These are phyloP conservation scores for Scarus forsteni DNA, from an alignment of 2,797 vertebrate species.

Conservation along the genomic window DNA sequence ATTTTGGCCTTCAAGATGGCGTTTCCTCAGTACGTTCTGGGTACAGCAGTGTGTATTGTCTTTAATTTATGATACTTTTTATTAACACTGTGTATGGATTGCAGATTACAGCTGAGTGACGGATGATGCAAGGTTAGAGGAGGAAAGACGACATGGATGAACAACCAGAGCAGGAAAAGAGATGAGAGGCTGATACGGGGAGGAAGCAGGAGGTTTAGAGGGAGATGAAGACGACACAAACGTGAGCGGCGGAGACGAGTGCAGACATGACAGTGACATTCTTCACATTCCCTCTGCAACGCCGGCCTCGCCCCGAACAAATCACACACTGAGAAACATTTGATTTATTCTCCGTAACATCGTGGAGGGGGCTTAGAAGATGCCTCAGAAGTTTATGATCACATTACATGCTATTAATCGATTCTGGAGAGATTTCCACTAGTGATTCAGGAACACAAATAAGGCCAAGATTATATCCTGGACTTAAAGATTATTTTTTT, in stretches of 20 bases:
- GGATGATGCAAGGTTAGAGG: too few species aligned
- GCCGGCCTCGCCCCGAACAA: slow-evolving; percentile 30
- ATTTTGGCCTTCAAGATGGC: too few species aligned
- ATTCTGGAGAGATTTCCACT: too few species aligned
- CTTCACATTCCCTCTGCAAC: slow-evolving; percentile 35
- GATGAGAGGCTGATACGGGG: neutral
- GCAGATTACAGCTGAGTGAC: too few species aligned
- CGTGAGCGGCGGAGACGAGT: slow-evolving; percentile 43
- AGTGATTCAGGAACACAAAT: too few species aligned
- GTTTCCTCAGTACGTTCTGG: too few species aligned
- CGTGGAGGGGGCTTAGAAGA: neutral
- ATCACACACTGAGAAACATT: neutral
- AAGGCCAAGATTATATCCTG: too few species aligned
- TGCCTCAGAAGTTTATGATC: neutral
- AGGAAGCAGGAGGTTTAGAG: neutral
- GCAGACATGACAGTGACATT: slow-evolving; percentile 67
- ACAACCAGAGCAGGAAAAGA: neutral
- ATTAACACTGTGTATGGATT: too few species aligned
- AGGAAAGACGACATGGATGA: neutral
- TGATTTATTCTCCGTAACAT: neutral
- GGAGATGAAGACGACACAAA: neutral
- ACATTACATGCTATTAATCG: too few species aligned
- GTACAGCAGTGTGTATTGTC: too few species aligned
- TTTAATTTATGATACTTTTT: too few species aligned
- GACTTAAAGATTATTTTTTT: too few species aligned